Base-by-base conservation (phyloP, 2,797 vertebrate species). In the Pogoniulus pusillus region DNA sequence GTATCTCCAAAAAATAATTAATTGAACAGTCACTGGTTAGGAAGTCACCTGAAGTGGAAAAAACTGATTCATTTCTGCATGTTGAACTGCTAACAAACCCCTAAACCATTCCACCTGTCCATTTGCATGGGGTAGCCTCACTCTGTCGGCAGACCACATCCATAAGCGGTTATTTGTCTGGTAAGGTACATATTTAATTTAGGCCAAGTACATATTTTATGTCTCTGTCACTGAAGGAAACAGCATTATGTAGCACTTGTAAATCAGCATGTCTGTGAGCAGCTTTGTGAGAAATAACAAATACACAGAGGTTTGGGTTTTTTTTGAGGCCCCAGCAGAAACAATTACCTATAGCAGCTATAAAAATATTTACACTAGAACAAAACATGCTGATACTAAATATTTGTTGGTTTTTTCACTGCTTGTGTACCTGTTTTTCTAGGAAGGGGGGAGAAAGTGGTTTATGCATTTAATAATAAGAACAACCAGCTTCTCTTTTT, bases 41-140 rank as follows among this genome's bases (percentile, higher is more conserved):
- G 86, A 82, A 94, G 82, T 85, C 87, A 92, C 49, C 73, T 94
- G 89, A 94, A 93, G 90, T 94, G 81, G 78, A 84, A 95, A 95
- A 91, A 91, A 62, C 76, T 88, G 78, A 63, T 91, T 84, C 58
- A 39, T 91, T 92, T 91, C 60, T 90, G 64, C 81, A 69, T 65
- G 43, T 37, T 91, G 91, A 91, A 87, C 55, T 86, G 69, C 72
- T 91, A 23, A 32, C 9, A 14, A 72, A 86, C 85, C 91, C 11
- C 14, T 15, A 58, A 92, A 74, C 37, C 12, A 45, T 77, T 82
- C 26, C 75, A 12, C 34, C 47, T 66, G 51, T 69, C 86, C 32
- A 82, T 84, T 71, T 45, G 24, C 37, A 30, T 55, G 37, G 1
- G 5, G 51, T 85, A 87, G 59, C 63, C 59, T 49, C 68, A 39